Percentiles rank a stretch among this genome's conserved stretches.
phyloP scores from a whole-genome alignment of 2,113 vertebrate genomes.

The Oophaga pumilio region DNA sequence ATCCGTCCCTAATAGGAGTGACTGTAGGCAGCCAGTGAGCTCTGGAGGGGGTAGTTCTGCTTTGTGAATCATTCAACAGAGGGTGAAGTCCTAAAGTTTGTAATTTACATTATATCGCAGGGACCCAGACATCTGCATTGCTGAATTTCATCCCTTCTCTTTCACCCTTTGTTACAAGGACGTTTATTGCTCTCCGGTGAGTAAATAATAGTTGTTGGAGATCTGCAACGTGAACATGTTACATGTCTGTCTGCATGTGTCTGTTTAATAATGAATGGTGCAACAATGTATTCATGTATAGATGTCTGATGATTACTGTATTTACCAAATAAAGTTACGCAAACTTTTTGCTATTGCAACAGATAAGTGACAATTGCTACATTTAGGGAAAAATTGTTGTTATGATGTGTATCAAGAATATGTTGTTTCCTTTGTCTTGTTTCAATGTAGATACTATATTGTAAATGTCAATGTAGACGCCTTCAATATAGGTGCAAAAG shows the following conservation, averaged over 20 bases:
- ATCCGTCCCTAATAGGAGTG: conserved; percentile 9
- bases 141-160: conserved; percentile 12
- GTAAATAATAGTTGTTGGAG: conserved; percentile 7
- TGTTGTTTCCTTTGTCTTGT: not conserved
- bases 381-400: not conserved
- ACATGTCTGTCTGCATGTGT: not conserved
- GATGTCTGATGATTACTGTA: not conserved
- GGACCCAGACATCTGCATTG: conserved; percentile 11
- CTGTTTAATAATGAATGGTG: not conserved
- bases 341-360: not conserved
- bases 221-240: not conserved
- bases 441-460: not conserved
- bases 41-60: conserved; percentile 19
- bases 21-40: conserved; percentile 17
- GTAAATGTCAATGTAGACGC: not conserved
- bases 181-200: conserved; percentile 12
- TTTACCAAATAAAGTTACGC: not conserved
- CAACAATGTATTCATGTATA: not conserved
- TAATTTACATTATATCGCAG: not conserved
- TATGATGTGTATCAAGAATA: not conserved
- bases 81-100: conserved; percentile 50
- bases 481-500: not conserved
- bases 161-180: conserved; percentile 7
- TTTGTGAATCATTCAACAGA: conserved; percentile 37
- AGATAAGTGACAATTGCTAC: not conserved